Base-by-base conservation (phyloP, 2,113 vertebrate species). In the Megaceryle maxima region DNA sequence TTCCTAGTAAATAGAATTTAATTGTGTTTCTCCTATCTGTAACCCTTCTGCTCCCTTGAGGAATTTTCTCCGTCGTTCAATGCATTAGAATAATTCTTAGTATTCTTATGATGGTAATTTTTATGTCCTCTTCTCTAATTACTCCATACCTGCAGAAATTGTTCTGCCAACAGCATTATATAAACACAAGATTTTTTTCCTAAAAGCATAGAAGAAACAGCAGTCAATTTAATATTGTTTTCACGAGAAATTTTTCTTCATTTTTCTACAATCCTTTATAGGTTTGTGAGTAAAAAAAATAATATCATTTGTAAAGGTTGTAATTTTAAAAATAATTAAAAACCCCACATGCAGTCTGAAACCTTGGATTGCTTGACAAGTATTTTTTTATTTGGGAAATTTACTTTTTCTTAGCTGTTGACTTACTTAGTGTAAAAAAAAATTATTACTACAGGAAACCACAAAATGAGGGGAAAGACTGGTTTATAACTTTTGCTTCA, bases 1-100 rank as follows among this genome's bases (percentile, higher is more conserved):
- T 89, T 67, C 44, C 51, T 93, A 37, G n/a, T 35, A 96, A 96
- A 93, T 91, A 55, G 53, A 97, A 97, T 92, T 97, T 95, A 97
- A 97, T 96, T 44, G 9, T 70, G 39, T 95, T 95, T 94, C 83
- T 88, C 94, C 97, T 97, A 90, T 94, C 89, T 96, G 51, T 75
- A 97, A 96, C 79, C n/a, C 96, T 95, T 97, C 64, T 93, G 67
- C 31, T 95, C 88, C 51, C 55, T 90, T 60, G 13, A 92, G 35
- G 22, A 90, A 24, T 93, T 83, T 88, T 68, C 60, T 85, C 4
- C 67, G 88, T 93, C 80, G 44, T 90, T 87, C 51, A 92, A 21
- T 81, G 91, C 75, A 93, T 91, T 91, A 87, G 83, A 97, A 96
- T 93, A 69, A 24, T 79, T 67, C 56, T 53, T 91, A 63, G 37